These are phyloP conservation scores for Ferdinandea cuprea DNA, from an alignment of 2,888 invertebrate genomes.

Conservation along the genomic window DNA sequence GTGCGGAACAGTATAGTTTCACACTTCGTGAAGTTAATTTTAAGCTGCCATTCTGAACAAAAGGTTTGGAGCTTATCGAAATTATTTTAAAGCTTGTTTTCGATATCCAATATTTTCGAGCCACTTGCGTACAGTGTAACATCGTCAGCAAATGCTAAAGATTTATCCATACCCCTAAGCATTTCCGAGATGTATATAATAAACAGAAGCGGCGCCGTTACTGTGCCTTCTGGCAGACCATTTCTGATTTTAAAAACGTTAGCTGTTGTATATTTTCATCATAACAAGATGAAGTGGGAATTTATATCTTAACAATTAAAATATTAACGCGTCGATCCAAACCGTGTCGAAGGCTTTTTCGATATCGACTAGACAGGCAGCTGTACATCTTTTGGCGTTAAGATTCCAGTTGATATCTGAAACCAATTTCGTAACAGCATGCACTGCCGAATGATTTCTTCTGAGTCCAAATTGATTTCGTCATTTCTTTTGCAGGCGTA, in stretches of 20 bases:
- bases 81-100: too few relatives aligned
- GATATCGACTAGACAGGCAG: background rate
- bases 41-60: background rate
- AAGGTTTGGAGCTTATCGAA: too few relatives aligned
- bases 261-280: background rate
- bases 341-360: conserved; percentile 17
- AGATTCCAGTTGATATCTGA: conserved; percentile 5
- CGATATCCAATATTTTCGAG: too few relatives aligned
- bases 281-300: background rate
- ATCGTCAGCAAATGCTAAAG: background rate
- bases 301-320: background rate
- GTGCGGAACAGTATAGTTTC: background rate
- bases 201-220: background rate
- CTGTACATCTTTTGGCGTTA: conserved; percentile 13
- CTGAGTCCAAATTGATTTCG: background rate
- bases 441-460: background rate
- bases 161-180: too few relatives aligned
- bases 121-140: background rate
- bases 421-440: conserved; percentile 8
- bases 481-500: background rate
- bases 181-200: background rate
- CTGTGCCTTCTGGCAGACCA: background rate
- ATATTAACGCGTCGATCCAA: background rate
- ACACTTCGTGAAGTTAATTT: too few relatives aligned
- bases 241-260: background rate